These are phyloP conservation scores for Chrosomus eos DNA, from an alignment of 2,797 vertebrate genomes.

Conservation along the genomic window DNA sequence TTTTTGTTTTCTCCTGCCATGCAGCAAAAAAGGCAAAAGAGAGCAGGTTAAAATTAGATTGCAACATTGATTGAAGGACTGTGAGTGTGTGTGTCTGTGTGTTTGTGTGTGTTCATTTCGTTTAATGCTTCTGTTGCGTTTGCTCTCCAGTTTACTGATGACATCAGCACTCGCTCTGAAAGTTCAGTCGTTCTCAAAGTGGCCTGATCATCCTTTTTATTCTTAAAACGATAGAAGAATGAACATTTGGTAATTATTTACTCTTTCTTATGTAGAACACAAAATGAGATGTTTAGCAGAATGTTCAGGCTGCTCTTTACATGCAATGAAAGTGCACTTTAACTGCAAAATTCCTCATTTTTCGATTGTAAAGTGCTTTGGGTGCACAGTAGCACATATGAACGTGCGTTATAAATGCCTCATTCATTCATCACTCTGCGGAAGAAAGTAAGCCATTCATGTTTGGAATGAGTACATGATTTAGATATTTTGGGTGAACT, in stretches of 20 bases:
- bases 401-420: no score
- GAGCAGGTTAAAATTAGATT: constrained; percentile 59
- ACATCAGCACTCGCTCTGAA: constrained; percentile 12
- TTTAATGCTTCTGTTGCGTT: constrained; percentile 25
- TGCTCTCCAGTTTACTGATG: constrained; percentile 25
- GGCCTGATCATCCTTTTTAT: neutral
- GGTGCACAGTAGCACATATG: no score
- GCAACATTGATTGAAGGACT: constrained; percentile 60
- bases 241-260: neutral
- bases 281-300: neutral
- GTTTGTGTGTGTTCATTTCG: neutral
- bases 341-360: neutral
- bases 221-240: neutral
- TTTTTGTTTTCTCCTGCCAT: constrained; percentile 34
- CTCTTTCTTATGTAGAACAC: neutral
- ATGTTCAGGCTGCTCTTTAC: no score
- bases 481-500: neutral
- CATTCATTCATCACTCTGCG: neutral
- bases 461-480: neutral
- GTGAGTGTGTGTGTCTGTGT: neutral
- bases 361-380: no score
- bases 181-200: neutral
- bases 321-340: neutral
- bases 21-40: constrained; percentile 29
- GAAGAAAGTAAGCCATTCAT: neutral